Conservation (phyloP, 2,888 invertebrate species). For the Acanthosepion pharaonis region DNA sequence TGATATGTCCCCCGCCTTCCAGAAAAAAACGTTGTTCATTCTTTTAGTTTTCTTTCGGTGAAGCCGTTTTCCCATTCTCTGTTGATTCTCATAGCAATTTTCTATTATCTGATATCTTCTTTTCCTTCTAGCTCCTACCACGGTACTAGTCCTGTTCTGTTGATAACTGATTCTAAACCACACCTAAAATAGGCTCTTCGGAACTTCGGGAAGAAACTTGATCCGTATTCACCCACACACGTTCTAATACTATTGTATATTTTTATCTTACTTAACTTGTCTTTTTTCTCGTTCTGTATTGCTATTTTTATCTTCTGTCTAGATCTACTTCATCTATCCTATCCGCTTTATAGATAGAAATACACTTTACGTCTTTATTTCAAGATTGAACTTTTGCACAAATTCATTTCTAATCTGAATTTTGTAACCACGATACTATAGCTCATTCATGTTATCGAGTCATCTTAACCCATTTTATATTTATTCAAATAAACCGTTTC, state of each 20-base stretch:
- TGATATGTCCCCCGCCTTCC: too few relatives aligned
- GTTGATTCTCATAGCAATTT: not conserved
- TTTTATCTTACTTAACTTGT: not conserved
- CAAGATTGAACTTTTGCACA: too few relatives aligned
- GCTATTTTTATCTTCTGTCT: not conserved
- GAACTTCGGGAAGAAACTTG: slow-evolving; percentile 5
- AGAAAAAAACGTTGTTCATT: too few relatives aligned
- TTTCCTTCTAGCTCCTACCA: not conserved
- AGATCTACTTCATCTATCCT: too few relatives aligned
- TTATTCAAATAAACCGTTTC: not conserved
- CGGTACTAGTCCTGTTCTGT: not conserved
- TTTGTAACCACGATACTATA: not conserved
- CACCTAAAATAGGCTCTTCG: slow-evolving; percentile 18
- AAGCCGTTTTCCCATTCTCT: not conserved
- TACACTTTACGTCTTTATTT: too few relatives aligned
- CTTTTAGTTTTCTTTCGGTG: too few relatives aligned
- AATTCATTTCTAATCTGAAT: not conserved
- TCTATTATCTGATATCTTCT: not conserved
- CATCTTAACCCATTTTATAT: not conserved
- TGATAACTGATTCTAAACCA: not conserved
- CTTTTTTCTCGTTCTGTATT: not conserved
- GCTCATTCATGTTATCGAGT: not conserved
- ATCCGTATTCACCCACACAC: not conserved
- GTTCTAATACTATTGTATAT: not conserved
- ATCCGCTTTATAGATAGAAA: too few relatives aligned